Base-by-base conservation (phyloP, 2,888 invertebrate species). In the Lapara coniferarum region DNA sequence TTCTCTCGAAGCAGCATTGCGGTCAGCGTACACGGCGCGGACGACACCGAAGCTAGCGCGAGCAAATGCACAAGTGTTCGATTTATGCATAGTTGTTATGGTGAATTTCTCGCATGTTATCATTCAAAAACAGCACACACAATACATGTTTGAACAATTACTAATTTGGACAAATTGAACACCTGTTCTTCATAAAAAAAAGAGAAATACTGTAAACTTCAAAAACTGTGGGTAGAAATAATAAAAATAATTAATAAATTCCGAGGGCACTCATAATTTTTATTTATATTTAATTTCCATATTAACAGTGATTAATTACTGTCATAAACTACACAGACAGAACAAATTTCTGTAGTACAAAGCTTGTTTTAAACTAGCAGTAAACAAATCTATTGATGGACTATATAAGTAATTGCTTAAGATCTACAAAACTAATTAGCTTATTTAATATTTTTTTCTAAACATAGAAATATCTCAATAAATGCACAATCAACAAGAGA, bases 1-100 rank as follows among this genome's bases (percentile, higher is more conserved):
- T 91, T 92, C 90, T 90, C 89, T 88, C 80, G 73, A 73, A 74
- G 63, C 30, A 55, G 63, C 56, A 78, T 81, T 81, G 83, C 82
- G 78, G 79, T 72, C 74, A 77, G 69, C 71, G 72, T 69, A 70
- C 72, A 71, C 70, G 75, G 71, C 72, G 73, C 71, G 74, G 72
- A 66, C 68, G 59, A 69, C 71, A 67, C 71, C 63, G 69, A 30
- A n/a, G 70, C 25, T 16, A 63, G 19, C 67, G 59, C 53, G 52
- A 68, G 7, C 5, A 37, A 37, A 25, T 25, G 25, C 25, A 46
- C 67, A 68, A 55, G 66, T 59, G 57, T 68, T 67, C 49, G 55
- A 25, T 56, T 30, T 46, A 30, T 69, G 44, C 58, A 66, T 57
- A 25, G 46, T 49, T 73, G 72, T 70, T 70, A 19, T 46, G 44